These are phyloP conservation scores for Muraenolepis orangiensis DNA, from an alignment of 2,797 vertebrate species.

Conservation along the genomic window DNA sequence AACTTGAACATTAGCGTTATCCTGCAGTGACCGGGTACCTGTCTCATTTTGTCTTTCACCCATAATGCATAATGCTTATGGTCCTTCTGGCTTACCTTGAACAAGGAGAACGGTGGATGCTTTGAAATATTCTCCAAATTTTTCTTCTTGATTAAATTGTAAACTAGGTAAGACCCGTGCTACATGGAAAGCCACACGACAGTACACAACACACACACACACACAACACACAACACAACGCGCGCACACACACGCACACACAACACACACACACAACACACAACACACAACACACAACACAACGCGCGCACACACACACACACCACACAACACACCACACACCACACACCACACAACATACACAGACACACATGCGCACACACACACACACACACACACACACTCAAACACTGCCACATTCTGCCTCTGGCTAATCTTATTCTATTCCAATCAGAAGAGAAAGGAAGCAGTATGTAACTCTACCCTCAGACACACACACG, in stretches of 20 bases:
- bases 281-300: constrained; percentile 17
- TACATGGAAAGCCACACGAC: background rate
- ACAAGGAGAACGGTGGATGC: background rate
- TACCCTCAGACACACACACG: constrained; percentile 28
- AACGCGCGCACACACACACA: constrained; percentile 19
- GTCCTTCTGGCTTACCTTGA: background rate
- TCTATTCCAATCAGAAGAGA: constrained; percentile 34
- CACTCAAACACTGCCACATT: background rate
- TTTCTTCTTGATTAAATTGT: background rate
- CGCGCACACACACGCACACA: constrained; percentile 8
- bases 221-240: constrained; percentile 1
- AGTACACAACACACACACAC: background rate
- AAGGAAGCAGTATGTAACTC: constrained; percentile 42
- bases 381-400: constrained; percentile 20
- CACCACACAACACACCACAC: constrained; percentile 20
- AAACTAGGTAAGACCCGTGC: background rate
- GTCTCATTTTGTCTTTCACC: constrained; percentile 1
- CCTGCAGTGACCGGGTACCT: constrained; percentile 1
- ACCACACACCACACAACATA: constrained; percentile 22
- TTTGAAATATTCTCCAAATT: background rate
- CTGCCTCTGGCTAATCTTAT: constrained; percentile 29
- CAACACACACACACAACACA: constrained; percentile 22
- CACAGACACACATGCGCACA: constrained; percentile 14
- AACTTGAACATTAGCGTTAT: background rate
- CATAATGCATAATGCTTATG: background rate